phyloP scores from a whole-genome alignment of 2,797 vertebrate genomes.

The Accipiter fasciatus region DNA sequence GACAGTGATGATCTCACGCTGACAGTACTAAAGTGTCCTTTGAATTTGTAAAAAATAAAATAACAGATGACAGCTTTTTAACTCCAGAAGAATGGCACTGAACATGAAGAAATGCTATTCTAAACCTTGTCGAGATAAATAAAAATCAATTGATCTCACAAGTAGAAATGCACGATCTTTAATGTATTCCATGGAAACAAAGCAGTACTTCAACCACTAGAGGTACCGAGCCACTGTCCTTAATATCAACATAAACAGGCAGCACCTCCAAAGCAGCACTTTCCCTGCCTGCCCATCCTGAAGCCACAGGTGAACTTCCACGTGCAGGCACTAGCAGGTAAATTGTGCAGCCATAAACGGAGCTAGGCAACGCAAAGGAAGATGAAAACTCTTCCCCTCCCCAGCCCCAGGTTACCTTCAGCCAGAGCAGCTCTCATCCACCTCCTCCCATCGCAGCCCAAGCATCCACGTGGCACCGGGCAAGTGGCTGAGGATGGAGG shows the following conservation, averaged over 20 bases:
- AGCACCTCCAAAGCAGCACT: no score
- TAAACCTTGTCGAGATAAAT: not conserved
- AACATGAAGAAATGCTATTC: not conserved
- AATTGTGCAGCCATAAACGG: not conserved
- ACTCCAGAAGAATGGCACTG: not conserved
- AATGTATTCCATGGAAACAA: not conserved
- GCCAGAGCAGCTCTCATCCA: not conserved
- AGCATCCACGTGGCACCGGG: not conserved
- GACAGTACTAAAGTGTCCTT: not conserved
- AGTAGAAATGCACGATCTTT: not conserved
- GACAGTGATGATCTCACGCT: not conserved
- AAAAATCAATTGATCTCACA: not conserved
- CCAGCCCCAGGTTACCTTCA: not conserved
- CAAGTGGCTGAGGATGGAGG: not conserved
- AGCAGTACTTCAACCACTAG: not conserved
- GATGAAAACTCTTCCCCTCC: not conserved
- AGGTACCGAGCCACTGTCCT: not conserved
- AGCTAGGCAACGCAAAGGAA: not conserved
- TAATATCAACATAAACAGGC: rapidly evolving
- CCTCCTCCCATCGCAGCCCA: not conserved
- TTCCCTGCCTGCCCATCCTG: not conserved
- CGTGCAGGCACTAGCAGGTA: not conserved
- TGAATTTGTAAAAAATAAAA: not conserved
- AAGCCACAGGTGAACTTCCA: not conserved
- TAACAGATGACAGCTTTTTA: not conserved